phyloP scores from a whole-genome alignment of 2,888 invertebrate species.

The Stenurella melanura region DNA sequence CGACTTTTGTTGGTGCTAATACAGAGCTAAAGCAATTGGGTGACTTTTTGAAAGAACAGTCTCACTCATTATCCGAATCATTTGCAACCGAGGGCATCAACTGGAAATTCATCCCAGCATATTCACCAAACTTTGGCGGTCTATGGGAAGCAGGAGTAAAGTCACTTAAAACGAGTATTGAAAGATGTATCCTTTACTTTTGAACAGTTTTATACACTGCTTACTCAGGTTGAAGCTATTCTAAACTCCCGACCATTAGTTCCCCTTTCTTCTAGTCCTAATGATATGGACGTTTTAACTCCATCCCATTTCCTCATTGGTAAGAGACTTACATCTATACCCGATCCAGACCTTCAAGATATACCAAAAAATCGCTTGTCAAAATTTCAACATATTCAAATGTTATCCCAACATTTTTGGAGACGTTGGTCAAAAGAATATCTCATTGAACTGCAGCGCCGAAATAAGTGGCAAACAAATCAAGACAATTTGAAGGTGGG shows the following conservation, averaged over 20 bases:
- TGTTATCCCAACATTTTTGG: no score
- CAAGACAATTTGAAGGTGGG: no score
- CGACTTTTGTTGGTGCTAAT: constrained; percentile 53
- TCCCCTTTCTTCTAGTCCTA: constrained; percentile 21
- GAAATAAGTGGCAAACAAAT: no score
- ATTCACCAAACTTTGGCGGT: no score
- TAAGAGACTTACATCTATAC: constrained; percentile 5
- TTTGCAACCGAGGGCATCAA: neutral
- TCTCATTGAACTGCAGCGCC: no score
- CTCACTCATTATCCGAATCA: neutral
- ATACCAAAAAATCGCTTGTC: no score
- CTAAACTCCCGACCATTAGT: no score
- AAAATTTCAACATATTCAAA: constrained; percentile 14
- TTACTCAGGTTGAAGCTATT: no score
- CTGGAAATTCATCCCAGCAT: no score
- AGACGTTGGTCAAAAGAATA: no score
- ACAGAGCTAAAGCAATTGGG: constrained; percentile 36
- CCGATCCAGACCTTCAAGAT: neutral
- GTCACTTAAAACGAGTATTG: constrained; percentile 34
- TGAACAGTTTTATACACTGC: no score
- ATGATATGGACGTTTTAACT: constrained; percentile 28
- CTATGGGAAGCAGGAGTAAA: no score
- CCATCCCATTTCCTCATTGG: constrained; percentile 32
- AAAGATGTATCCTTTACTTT: neutral
- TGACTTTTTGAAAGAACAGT: neutral